Evolutionary conservation across 2,888 invertebrate species (phyloP).

Genomic region (Drosophila incognita): DNA sequence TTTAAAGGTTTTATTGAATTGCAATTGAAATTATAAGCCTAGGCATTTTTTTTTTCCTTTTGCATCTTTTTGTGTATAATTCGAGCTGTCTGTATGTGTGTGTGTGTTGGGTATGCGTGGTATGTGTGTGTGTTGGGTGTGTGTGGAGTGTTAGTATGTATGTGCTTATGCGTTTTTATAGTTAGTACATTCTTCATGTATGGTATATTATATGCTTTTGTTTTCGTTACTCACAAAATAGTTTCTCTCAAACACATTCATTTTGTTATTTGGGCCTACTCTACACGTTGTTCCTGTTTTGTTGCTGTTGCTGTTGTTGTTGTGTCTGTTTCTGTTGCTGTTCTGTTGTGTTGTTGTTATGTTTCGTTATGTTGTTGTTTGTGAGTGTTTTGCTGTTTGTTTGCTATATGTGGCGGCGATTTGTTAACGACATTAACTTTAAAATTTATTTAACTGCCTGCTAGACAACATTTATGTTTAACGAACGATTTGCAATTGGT

Average conservation of each 20-base stretch:
- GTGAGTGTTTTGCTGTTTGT: conserved; percentile 29
- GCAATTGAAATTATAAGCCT: conserved; percentile 72
- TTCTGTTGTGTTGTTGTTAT: conserved; percentile 6
- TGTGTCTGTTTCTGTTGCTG: conserved; percentile 22
- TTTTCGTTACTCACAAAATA: conserved; percentile 66
- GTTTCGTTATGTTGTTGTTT: conserved; percentile 31
- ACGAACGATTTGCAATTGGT: conserved; percentile 57
- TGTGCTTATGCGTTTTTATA: conserved; percentile 48
- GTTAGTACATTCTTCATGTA: conserved; percentile 74
- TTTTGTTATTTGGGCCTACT: conserved; percentile 54
- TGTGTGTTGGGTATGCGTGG: conserved; percentile 23
- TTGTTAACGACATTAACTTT: conserved; percentile 58
- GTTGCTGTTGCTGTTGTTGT: conserved; percentile 22
- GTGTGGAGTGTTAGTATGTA: conserved; percentile 48
- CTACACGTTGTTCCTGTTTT: conserved; percentile 45
- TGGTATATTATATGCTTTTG: conserved; percentile 53
- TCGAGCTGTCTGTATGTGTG: conserved; percentile 57
- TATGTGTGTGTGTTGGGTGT: conserved; percentile 37
- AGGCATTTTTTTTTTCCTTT: conserved; percentile 42
- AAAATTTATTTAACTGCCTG: conserved; percentile 52
- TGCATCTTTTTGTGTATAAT: conserved; percentile 70
- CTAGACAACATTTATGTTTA: conserved; percentile 51
- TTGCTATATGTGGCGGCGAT: conserved; percentile 51
- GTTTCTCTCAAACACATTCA: conserved; percentile 69
- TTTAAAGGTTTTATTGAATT: conserved; percentile 59